phyloP scores from a whole-genome alignment of 2,797 vertebrate species.

The Discoglossus pictus region DNA sequence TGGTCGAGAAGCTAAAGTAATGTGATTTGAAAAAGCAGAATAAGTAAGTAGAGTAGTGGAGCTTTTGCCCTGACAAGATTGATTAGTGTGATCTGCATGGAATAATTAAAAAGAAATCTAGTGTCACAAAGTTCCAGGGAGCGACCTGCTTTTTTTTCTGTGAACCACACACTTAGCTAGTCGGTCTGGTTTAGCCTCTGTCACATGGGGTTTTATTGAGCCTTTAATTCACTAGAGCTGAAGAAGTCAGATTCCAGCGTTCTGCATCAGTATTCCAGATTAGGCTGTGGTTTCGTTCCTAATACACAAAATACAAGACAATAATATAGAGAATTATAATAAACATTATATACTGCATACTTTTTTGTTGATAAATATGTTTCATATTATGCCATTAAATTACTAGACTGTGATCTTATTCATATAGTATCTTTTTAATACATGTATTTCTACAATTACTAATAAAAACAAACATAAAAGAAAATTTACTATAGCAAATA shows the following conservation, averaged over 20 bases:
- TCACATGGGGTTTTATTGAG: conserved; percentile 44
- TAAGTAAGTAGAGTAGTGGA: conserved; percentile 11
- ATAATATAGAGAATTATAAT: no score
- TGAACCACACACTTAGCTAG: conserved; percentile 52
- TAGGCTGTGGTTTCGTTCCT: conserved; percentile 14
- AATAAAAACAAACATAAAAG: no score
- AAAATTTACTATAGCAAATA: no score
- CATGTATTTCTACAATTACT: no score
- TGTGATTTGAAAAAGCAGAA: conserved; percentile 47
- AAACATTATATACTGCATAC: no score
- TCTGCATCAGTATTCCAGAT: conserved; percentile 63
- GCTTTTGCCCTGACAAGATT: conserved; percentile 36
- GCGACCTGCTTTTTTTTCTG: conserved; percentile 61
- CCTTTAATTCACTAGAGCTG: conserved; percentile 82
- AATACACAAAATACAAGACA: conserved; percentile 7
- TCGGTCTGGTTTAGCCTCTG: conserved; percentile 52
- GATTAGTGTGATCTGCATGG: conserved; percentile 50
- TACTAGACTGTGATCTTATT: no score
- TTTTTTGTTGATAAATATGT: no score
- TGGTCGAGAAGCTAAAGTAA: conserved; percentile 49
- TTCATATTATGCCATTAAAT: no score
- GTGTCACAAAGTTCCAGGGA: conserved; percentile 60
- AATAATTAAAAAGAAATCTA: conserved; percentile 50
- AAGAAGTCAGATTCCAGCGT: conserved; percentile 82
- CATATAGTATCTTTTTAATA: no score